phyloP scores from a whole-genome alignment of 2,113 vertebrate genomes.

The Scalopus aquaticus region DNA sequence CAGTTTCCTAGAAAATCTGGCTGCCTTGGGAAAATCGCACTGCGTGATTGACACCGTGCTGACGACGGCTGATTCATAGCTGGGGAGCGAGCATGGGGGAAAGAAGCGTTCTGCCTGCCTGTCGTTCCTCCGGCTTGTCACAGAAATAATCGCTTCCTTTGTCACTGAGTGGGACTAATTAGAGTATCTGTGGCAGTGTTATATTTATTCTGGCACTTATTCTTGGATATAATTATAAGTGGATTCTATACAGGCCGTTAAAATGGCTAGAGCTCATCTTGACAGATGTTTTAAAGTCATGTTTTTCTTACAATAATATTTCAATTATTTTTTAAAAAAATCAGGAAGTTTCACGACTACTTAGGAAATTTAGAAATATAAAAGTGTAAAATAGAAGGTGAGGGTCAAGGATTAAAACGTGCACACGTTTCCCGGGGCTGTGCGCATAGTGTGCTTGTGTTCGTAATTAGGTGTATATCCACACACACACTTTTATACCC shows the following conservation, averaged over 20 bases:
- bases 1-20: neutral
- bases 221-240: neutral
- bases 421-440: neutral
- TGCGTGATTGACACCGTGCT: neutral
- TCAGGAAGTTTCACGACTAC: neutral
- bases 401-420: neutral
- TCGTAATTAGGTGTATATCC: neutral
- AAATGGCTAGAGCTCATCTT: neutral
- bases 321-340: neutral
- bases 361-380: slow-evolving; percentile 31
- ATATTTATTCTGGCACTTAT: neutral
- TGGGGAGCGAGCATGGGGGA: no score
- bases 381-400: neutral
- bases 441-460: neutral
- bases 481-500: neutral
- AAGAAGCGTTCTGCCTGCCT: neutral
- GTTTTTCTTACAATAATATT: slow-evolving; percentile 3
- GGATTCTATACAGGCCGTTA: neutral
- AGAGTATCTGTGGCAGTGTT: neutral
- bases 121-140: neutral
- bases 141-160: neutral
- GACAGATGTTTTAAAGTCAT: neutral
- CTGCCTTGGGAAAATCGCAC: neutral
- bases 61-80: neutral
- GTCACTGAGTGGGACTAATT: neutral